Evolutionary conservation across 1,140 invertebrate species (phyloP).

Genomic region (Marisa cornuarietis): DNA sequence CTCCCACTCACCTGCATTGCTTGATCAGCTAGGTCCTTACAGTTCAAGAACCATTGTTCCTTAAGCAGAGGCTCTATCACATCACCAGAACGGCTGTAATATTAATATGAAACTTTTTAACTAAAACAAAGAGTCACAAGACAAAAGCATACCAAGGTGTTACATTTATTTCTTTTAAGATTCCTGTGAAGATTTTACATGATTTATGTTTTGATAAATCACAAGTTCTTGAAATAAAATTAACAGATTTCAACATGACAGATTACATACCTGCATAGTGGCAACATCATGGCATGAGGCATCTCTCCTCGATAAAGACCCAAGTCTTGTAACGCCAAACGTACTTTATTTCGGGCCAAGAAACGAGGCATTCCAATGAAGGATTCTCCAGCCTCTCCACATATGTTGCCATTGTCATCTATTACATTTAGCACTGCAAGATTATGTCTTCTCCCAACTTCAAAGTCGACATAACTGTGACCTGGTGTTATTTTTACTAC

Average conservation of each 20-base stretch:
- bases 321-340: slow-evolving; percentile 77
- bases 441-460: slow-evolving; percentile 90
- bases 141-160: slow-evolving; percentile 1
- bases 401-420: slow-evolving; percentile 81
- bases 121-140: background rate
- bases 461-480: slow-evolving; percentile 96
- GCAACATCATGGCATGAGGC: slow-evolving; percentile 94
- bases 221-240: background rate
- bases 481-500: slow-evolving; percentile 99
- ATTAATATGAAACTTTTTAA: slow-evolving; percentile 19
- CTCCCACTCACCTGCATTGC: slow-evolving; percentile 68
- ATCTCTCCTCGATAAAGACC: slow-evolving; percentile 84
- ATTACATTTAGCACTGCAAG: slow-evolving; percentile 86
- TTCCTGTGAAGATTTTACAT: background rate
- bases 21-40: slow-evolving; percentile 69
- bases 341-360: slow-evolving; percentile 83
- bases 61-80: slow-evolving; percentile 96
- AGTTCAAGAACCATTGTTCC: slow-evolving; percentile 90
- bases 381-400: slow-evolving; percentile 28
- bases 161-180: background rate
- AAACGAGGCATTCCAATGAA: slow-evolving; percentile 91
- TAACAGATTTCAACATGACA: background rate
- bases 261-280: slow-evolving; percentile 79
- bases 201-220: too few relatives aligned
- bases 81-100: slow-evolving; percentile 87